Base-by-base conservation (phyloP, 2,888 invertebrate species). In the Heliconius sara region DNA sequence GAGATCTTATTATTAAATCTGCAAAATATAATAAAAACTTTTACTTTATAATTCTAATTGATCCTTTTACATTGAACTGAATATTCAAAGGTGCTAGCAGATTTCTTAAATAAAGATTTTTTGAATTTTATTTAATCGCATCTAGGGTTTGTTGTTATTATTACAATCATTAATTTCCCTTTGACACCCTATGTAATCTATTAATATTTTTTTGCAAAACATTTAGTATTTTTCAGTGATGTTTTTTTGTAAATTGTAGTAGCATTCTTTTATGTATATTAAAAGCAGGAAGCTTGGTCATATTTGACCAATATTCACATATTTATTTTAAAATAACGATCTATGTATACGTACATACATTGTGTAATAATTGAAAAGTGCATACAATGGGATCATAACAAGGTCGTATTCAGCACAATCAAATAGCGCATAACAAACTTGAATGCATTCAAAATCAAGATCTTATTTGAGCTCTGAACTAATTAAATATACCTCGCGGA, bases 401-500 rank as follows among this genome's bases (percentile, higher is more conserved):
- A 57, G 34, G 57, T 34, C 73, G 57, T 73, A 30, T 65, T 63
- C 65, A 75, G 39, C 27, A 43, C 19, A 75, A 47, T 65, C 39
- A 75, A 75, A 75, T 65, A 75, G 60, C 63, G 75, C 47, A 75
- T 65, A 65, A 75, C 75, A 75, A 75, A 75, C 65, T 75, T 75
- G 25, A 65, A 75, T 47, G 60, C 30, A 70, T 80, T 77, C 77
- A 77, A 74, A 60, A 79, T 82, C 57, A 72, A 80, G 79, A 82
- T 80, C 79, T 80, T 76, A 82, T 79, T 81, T 75, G 77, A 75
- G 72, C 78, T 75, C 77, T 27, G 43, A 88, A 88, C 87, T 88
- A 89, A 88, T 88, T 89, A 89, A 85, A 86, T 83, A 82, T 81
- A 81, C 77, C 81, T 73, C 76, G 79, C 81, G 81, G 81, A 79